Conservation (phyloP, 2,113 vertebrate species). For the Lagopus leucura region DNA sequence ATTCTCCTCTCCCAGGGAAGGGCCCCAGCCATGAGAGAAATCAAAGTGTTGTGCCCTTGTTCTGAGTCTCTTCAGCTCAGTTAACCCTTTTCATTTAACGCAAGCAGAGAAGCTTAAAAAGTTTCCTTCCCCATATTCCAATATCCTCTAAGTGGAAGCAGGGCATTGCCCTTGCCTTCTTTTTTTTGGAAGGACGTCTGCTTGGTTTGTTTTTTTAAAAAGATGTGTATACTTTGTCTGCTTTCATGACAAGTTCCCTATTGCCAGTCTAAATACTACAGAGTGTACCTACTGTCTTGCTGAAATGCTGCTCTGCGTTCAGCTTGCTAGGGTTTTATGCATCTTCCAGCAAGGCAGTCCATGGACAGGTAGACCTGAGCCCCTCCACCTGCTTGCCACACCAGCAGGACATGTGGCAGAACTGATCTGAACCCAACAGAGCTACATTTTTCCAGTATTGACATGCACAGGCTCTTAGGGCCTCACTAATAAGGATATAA, state of each 20-base stretch:
- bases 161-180: not conserved
- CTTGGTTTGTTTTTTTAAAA: not conserved
- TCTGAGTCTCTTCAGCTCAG: not conserved
- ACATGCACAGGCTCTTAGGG: not conserved
- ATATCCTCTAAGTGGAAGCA: not conserved
- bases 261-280: not conserved
- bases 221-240: not conserved
- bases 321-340: not conserved
- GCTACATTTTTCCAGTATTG: not conserved
- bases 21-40: not conserved
- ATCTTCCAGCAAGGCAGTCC: not conserved
- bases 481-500: not conserved
- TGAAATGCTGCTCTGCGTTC: not conserved
- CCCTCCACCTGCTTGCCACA: not conserved
- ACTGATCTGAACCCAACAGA: not conserved
- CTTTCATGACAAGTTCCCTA: not conserved
- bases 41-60: not conserved
- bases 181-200: not conserved
- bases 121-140: not conserved
- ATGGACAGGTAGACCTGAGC: not conserved
- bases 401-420: fast-evolving
- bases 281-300: not conserved
- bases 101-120: not conserved
- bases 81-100: not conserved
- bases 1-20: not conserved